Evolutionary conservation across 1,140 invertebrate genomes (phyloP), one percentile per base, ranked within the genome.

Genomic region (Platorchestia sp.): DNA sequence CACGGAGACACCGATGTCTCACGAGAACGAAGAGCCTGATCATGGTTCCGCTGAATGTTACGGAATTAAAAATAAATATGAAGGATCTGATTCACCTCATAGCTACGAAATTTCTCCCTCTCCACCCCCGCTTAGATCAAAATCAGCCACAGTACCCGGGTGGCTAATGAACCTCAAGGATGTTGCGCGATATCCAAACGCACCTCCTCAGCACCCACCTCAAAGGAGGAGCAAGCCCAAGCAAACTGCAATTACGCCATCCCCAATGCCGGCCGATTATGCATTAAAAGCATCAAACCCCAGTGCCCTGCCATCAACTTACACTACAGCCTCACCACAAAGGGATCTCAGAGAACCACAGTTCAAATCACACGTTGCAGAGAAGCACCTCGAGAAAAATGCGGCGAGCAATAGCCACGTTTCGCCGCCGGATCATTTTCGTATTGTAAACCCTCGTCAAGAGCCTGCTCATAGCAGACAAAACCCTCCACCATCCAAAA

Each of bases 181-280:
- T 40, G 86, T 40, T n/a, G 0, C 10, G 19, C 6, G 59, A 0
- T 41, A 96, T 90, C 40, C 93, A 27, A 93, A 87, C 5, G 86
- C 96, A 44, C 95, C 75, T 41, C 95, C 51, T 42, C 91, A 95
- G 5, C 59, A 96, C 86, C 43, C 95, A 89, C 95, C 95, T 42
- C 95, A 95, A 27, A 93, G 42, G 22, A 96, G 59, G 59, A 75
- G 59, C 59, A 75, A 75, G 59, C 59, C 59, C 27, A 75, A 75
- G 59, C 59, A 75, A 36, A 10, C 59, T 75, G 27, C 36, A 75
- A 96, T 47, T 86, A 93, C 44, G 95, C 95, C 87, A 44, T 59
- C 45, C 19, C 59, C 47, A n/a, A 95, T 45, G 51, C 95, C 44
- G 43, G 87, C 95, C 45, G 91, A 93, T 93, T 93, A 93, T 44